Evolutionary conservation across 1,140 invertebrate species (phyloP), one percentile per base, ranked within the genome.

Genomic region (Diabrotica undecimpunctata): DNA sequence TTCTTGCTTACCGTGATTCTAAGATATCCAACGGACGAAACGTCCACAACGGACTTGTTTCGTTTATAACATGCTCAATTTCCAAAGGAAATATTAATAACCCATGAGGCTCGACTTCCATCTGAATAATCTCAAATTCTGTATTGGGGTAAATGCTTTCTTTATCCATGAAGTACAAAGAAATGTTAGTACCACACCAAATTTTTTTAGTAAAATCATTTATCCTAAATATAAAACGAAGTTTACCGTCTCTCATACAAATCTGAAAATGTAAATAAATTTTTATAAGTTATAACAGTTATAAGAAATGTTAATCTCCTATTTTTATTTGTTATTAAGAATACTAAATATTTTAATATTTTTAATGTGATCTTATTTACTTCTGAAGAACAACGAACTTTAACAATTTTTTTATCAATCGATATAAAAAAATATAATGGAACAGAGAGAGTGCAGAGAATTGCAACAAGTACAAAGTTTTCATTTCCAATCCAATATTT

Each of bases 81-180:
- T 83, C 83, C 39, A 87, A 79, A 0, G 87, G 87, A 83, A 87
- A 88, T 5, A 87, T 77, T 1, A 88, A 79, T 46, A 87, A 36
- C 80, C 81, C 74, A 51, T 72, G 58, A 12, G 70, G 67, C 64
- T 75, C 66, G 1, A 75, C 65, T 13, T 67, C 64, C 55, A 79
- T 70, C 67, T 73, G 65, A 62, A 68, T 9, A 58, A 75, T 67
- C 51, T 70, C 57, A 55, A 67, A 64, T 62, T 70, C 63, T 11
- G 56, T 62, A 54, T 71, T 68, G 37, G 54, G 14, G 38, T 59
- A 51, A 25, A 56, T 50, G n/a, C 61, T 55, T 14, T 72, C 65
- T 60, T 74, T 74, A 52, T 74, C 63, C n/a, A 74, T 66, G 57
- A 73, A 73, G 57, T 72, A 72, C 50, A 70, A 54, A 37, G 67